Percentiles rank a stretch among this genome's conserved stretches.
Conservation (phyloP, 2,888 invertebrate species). For the Galeruca laticollis region DNA sequence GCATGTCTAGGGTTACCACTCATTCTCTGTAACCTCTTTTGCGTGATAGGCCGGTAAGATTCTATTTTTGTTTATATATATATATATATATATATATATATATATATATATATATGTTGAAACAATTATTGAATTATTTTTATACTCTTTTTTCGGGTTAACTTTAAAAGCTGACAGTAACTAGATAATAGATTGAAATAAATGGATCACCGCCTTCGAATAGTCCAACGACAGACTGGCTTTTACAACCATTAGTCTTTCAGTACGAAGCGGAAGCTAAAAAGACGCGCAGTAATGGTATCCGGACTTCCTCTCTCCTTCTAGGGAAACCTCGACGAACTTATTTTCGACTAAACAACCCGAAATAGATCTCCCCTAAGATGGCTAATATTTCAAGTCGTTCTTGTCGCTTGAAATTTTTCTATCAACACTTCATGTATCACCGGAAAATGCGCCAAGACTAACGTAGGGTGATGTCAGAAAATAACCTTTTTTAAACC, state of each 20-base stretch:
- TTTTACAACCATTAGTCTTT: slow-evolving; percentile 33
- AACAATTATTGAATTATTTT: too few relatives aligned
- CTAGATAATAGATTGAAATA: slow-evolving; percentile 18
- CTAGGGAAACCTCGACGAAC: slow-evolving; percentile 27
- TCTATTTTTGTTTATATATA: too few relatives aligned
- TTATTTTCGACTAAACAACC: slow-evolving; percentile 35
- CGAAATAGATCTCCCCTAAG: slow-evolving; percentile 38
- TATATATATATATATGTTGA: too few relatives aligned
- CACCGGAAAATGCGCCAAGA: slow-evolving; percentile 3
- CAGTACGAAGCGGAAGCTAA: slow-evolving; percentile 25
- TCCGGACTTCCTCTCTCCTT: slow-evolving; percentile 37
- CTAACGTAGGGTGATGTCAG: background rate
- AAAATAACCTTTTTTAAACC: too few relatives aligned
- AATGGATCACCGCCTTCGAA: slow-evolving; percentile 12
- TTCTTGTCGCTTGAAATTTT: slow-evolving; percentile 11
- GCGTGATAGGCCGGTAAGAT: too few relatives aligned
- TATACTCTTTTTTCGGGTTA: background rate
- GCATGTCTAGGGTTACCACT: too few relatives aligned
- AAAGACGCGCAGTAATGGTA: slow-evolving; percentile 39
- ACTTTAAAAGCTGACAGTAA: background rate
- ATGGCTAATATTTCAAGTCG: slow-evolving; percentile 27
- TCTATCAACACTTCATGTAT: slow-evolving; percentile 10
- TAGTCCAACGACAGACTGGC: slow-evolving; percentile 6
- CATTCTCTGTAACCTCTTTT: too few relatives aligned
- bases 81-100: too few relatives aligned